Conservation (phyloP, 37 sponge, comb jelly and placozoan species). For the Theonella swinhoei region DNA sequence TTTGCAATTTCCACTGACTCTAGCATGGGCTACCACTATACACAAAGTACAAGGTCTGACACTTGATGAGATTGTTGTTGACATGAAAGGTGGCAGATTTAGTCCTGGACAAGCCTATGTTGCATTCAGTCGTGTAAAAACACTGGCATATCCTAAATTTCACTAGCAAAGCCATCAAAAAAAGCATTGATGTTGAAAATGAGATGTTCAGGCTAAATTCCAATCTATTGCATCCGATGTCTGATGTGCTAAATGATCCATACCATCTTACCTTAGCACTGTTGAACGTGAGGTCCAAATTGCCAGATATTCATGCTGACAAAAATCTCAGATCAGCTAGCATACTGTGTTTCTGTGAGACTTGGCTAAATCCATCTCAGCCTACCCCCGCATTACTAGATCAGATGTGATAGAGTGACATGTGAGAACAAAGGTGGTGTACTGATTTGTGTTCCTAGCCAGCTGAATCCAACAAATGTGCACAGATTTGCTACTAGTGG, state of each 20-base stretch:
- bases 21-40: neutral
- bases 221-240: neutral
- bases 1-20: conserved; percentile 45
- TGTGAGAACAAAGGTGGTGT: conserved; percentile 22
- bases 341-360: conserved; percentile 26
- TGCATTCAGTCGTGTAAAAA: conserved; percentile 26
- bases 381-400: conserved; percentile 10
- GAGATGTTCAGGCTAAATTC: neutral
- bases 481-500: conserved; percentile 8
- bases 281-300: conserved; percentile 23
- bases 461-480: neutral
- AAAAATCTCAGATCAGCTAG: neutral
- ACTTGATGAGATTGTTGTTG: conserved; percentile 48
- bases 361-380: conserved; percentile 21
- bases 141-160: conserved; percentile 21
- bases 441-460: conserved; percentile 7
- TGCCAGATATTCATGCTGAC: conserved; percentile 4
- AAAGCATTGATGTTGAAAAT: neutral
- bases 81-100: conserved; percentile 30
- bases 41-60: conserved; percentile 45
- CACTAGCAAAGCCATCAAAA: conserved; percentile 9
- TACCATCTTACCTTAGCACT: conserved; percentile 6
- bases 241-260: neutral
- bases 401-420: conserved; percentile 12
- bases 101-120: conserved; percentile 32